Conservation (phyloP, 2,113 vertebrate species). For the Lophura nycthemera region DNA sequence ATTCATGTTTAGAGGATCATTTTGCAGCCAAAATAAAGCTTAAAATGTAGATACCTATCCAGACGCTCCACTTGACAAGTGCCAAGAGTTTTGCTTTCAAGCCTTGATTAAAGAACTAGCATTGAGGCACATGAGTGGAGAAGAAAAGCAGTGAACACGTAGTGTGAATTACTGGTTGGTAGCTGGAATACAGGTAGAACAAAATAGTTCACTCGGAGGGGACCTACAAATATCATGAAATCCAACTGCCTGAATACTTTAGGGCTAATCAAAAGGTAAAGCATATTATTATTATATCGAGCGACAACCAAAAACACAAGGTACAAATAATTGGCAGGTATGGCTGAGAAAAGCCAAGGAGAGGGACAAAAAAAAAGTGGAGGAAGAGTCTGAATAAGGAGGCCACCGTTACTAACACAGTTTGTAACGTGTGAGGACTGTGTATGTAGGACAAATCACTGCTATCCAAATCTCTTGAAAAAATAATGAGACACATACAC, state of each 20-base stretch:
- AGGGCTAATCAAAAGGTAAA: not conserved
- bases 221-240: not conserved
- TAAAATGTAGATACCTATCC: not conserved
- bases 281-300: accelerated
- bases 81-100: not conserved
- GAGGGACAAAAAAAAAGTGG: not conserved
- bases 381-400: not conserved
- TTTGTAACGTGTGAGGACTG: not conserved
- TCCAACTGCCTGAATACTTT: not conserved
- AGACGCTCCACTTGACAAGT: no score
- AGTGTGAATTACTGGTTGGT: not conserved
- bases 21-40: slow-evolving; percentile 22
- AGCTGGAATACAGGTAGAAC: not conserved
- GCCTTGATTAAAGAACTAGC: not conserved
- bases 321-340: not conserved
- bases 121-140: not conserved
- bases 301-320: not conserved
- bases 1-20: not conserved
- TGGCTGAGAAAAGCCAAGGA: not conserved
- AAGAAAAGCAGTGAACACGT: not conserved
- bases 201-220: not conserved
- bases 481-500: not conserved
- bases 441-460: slow-evolving; percentile 12
- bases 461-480: not conserved
- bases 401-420: accelerated